Evolutionary conservation across 2,888 invertebrate species (phyloP).

Genomic region (Agrotis exclamationis): DNA sequence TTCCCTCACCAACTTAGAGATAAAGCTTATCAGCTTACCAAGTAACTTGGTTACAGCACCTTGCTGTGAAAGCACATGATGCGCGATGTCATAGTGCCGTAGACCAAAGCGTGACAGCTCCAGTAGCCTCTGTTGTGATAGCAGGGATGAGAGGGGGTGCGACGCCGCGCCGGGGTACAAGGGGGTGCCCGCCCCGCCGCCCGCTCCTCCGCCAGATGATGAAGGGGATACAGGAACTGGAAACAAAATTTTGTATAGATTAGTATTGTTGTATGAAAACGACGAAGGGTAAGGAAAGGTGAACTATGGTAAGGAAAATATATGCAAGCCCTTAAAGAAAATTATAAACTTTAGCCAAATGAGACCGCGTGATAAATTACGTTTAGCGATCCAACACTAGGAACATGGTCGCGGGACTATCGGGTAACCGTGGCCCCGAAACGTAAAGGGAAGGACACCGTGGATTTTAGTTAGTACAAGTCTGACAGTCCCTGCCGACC

Average conservation of each 20-base stretch:
- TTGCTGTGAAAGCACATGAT: constrained; percentile 97
- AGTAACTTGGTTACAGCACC: constrained; percentile 97
- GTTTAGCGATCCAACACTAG: too few relatives aligned
- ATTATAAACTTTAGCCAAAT: too few relatives aligned
- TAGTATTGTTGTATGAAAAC: neutral
- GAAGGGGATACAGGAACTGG: constrained; percentile 91
- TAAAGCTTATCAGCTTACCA: constrained; percentile 92
- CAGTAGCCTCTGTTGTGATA: constrained; percentile 95
- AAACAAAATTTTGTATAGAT: constrained; percentile 69
- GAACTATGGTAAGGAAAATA: neutral
- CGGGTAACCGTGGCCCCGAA: too few relatives aligned
- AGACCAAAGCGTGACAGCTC: constrained; percentile 96
- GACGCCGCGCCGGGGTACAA: constrained; percentile 87
- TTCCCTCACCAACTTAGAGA: constrained; percentile 30
- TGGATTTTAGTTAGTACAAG: too few relatives aligned
- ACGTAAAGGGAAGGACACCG: too few relatives aligned
- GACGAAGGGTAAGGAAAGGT: neutral
- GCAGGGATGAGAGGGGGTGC: constrained; percentile 93
- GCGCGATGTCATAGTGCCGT: constrained; percentile 97
- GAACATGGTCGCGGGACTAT: too few relatives aligned
- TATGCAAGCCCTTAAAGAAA: too few relatives aligned
- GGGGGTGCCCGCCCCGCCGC: constrained; percentile 85
- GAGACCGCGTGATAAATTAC: too few relatives aligned
- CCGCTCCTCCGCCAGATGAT: constrained; percentile 87
- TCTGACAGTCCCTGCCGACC: too few relatives aligned